Percentiles rank a stretch among this genome's conserved stretches.
Conservation (phyloP, 2,888 invertebrate genomes). For the Emmelina monodactyla region DNA sequence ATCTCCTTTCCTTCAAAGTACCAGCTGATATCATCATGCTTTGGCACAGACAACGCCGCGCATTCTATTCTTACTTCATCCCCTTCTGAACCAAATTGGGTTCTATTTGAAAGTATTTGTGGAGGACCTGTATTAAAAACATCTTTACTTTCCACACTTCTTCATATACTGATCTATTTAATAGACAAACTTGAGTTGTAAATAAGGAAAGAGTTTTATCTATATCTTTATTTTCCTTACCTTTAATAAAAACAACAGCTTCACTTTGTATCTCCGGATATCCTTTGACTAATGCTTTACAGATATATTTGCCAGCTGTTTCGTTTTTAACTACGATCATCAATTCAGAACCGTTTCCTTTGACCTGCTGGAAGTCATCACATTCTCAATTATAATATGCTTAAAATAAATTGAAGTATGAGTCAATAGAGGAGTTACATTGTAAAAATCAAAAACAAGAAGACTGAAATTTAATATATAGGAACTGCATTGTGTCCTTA, state of each 20-base stretch:
- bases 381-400: no score
- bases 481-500: not conserved
- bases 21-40: constrained; percentile 87
- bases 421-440: no score
- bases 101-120: constrained; percentile 79
- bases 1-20: constrained; percentile 84
- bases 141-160: no score
- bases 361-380: constrained; percentile 86
- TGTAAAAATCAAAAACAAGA: no score
- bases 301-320: constrained; percentile 87
- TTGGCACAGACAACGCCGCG: constrained; percentile 85
- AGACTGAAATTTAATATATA: no score
- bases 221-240: no score
- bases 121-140: constrained; percentile 79
- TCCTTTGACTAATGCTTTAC: constrained; percentile 87
- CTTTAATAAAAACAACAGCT: constrained; percentile 81
- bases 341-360: constrained; percentile 79
- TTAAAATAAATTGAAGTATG: not conserved
- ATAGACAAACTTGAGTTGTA: no score
- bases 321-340: constrained; percentile 77
- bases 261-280: constrained; percentile 86
- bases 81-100: constrained; percentile 83
- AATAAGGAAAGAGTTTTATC: no score
- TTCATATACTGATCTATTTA: no score
- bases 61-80: constrained; percentile 86